These are phyloP conservation scores for Tetrao urogallus DNA, from an alignment of 2,113 vertebrate genomes.

Conservation along the genomic window DNA sequence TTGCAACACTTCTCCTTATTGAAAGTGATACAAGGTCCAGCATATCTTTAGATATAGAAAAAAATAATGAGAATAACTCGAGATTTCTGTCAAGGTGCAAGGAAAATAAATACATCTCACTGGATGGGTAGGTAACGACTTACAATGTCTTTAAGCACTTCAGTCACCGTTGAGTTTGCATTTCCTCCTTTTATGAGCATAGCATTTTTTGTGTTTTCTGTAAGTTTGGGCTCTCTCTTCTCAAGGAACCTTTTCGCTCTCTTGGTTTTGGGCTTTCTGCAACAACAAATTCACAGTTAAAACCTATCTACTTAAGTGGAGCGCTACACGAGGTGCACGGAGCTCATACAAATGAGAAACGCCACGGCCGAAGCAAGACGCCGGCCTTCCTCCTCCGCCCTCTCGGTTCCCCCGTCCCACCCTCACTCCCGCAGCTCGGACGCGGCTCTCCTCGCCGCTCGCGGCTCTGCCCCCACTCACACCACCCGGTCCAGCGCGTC, in stretches of 20 bases:
- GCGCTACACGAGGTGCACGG: no score
- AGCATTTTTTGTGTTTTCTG: constrained; percentile 88
- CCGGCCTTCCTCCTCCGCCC: no score
- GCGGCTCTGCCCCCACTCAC: not conserved
- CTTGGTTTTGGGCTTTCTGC: constrained; percentile 93
- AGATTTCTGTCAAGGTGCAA: not conserved
- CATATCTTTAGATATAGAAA: not conserved
- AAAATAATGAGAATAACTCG: not conserved
- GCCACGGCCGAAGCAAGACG: no score
- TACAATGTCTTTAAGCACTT: constrained; percentile 92
- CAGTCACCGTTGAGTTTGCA: constrained; percentile 82
- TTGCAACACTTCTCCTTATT: not conserved
- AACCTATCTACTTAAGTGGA: no score
- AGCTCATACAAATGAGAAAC: no score
- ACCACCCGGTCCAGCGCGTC: not conserved
- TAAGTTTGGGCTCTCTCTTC: constrained; percentile 88
- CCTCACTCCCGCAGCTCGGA: no score
- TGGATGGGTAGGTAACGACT: not conserved
- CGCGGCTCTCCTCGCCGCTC: no score
- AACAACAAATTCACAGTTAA: not conserved
- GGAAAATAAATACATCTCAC: not conserved
- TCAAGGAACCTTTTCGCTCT: constrained; percentile 94
- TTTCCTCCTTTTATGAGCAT: constrained; percentile 98
- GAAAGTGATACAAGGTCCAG: no score
- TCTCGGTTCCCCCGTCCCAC: no score